Conservation (phyloP, 1,140 invertebrate species). For the Achroia grisella region DNA sequence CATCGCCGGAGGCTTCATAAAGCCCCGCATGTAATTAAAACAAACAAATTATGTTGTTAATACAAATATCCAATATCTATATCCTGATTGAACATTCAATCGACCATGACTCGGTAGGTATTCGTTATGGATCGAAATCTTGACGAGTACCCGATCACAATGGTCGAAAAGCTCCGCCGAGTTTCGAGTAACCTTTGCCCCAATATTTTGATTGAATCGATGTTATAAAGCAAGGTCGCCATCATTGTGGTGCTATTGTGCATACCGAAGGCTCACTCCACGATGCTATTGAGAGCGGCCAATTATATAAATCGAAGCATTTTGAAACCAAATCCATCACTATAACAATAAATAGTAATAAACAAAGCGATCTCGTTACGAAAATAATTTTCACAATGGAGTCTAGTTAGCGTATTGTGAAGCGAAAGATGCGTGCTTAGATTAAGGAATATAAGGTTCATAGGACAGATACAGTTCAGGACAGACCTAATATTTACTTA, state of each 20-base stretch:
- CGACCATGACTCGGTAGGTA: slow-evolving; percentile 50
- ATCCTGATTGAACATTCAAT: slow-evolving; percentile 37
- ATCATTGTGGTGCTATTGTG: slow-evolving; percentile 42
- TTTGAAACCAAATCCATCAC: slow-evolving; percentile 26
- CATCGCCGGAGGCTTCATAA: too few relatives aligned
- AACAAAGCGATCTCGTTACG: slow-evolving; percentile 10
- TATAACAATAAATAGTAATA: slow-evolving; percentile 18
- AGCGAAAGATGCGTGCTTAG: too few relatives aligned
- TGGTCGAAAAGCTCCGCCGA: slow-evolving; percentile 5
- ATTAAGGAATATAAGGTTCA: too few relatives aligned
- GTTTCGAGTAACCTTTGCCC: slow-evolving; percentile 36
- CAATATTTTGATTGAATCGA: slow-evolving; percentile 60
- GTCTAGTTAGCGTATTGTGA: background rate
- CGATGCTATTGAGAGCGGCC: slow-evolving; percentile 26
- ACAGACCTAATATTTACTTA: too few relatives aligned
- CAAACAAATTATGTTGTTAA: background rate
- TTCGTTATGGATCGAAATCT: slow-evolving; percentile 12
- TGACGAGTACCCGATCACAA: slow-evolving; percentile 24
- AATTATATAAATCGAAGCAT: slow-evolving; percentile 23
- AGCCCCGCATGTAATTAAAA: background rate
- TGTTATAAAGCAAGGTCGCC: slow-evolving; percentile 45
- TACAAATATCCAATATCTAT: slow-evolving; percentile 5
- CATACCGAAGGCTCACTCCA: slow-evolving; percentile 18
- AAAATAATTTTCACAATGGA: too few relatives aligned
- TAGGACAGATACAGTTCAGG: too few relatives aligned